These are phyloP conservation scores for Bergia sp. DNA, from an alignment of 92 coral and sea anemone genomes.

Conservation along the genomic window DNA sequence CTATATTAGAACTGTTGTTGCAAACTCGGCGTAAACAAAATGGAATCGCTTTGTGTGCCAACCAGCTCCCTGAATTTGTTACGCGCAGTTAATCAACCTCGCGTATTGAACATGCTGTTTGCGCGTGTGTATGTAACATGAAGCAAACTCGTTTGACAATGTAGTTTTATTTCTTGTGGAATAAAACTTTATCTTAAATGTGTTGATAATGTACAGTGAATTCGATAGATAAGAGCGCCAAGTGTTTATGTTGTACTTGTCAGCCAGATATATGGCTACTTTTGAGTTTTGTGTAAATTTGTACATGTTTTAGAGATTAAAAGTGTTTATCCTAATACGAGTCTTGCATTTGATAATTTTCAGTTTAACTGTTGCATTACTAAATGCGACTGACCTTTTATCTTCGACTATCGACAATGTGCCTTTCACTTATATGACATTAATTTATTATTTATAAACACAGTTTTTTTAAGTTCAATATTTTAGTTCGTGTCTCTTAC, in stretches of 20 bases:
- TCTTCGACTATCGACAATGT: background rate
- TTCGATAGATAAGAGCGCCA: too few species aligned
- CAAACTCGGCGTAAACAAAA: slow-evolving; percentile 33
- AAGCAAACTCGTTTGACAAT: slow-evolving; percentile 11
- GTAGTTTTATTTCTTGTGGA: slow-evolving; percentile 38
- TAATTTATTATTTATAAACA: too few species aligned
- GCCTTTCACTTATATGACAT: background rate
- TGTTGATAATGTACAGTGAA: slow-evolving; percentile 1
- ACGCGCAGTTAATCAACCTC: background rate
- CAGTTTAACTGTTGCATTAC: background rate
- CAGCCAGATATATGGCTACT: too few species aligned
- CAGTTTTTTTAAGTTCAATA: background rate
- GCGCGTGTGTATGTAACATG: background rate
- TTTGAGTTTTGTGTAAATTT: too few species aligned
- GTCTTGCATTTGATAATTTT: too few species aligned
- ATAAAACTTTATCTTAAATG: slow-evolving; percentile 19
- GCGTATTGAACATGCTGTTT: slow-evolving; percentile 3
- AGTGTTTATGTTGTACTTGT: too few species aligned
- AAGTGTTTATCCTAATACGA: too few species aligned
- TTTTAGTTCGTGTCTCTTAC: background rate
- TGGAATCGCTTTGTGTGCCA: slow-evolving; percentile 6
- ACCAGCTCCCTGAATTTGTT: background rate
- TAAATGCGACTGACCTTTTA: background rate
- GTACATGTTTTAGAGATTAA: too few species aligned
- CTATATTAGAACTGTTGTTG: slow-evolving; percentile 28